These are phyloP conservation scores for Conus ventricosus DNA, from an alignment of 1,140 invertebrate species.

Conservation along the genomic window DNA sequence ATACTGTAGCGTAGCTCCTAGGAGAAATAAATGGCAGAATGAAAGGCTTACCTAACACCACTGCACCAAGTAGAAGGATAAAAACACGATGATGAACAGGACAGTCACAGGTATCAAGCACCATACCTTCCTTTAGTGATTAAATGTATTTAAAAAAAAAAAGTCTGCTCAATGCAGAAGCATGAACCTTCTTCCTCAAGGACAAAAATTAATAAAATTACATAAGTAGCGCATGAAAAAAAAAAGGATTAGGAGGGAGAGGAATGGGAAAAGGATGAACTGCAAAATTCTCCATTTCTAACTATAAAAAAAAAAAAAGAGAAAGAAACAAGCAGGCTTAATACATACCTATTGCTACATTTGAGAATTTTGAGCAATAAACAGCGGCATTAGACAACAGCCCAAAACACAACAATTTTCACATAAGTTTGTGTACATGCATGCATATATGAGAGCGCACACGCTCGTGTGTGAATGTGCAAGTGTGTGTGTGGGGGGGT, in stretches of 20 bases:
- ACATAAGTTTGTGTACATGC: neutral
- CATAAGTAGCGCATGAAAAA: neutral
- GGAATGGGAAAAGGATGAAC: no score
- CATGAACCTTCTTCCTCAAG: neutral
- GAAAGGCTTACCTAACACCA: constrained; percentile 25
- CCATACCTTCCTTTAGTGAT: neutral
- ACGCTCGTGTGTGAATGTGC: neutral
- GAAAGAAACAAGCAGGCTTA: neutral
- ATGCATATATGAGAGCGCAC: neutral
- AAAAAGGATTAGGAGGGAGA: neutral
- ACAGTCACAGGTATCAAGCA: neutral
- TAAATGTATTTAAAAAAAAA: neutral
- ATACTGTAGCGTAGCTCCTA: no score
- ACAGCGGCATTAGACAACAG: neutral
- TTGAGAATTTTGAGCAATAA: neutral
- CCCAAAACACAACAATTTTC: neutral
- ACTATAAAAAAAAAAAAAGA: neutral
- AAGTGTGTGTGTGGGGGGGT: neutral
- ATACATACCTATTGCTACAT: constrained; percentile 22
- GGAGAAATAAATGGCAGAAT: no score
- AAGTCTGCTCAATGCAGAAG: neutral
- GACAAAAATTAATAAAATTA: neutral
- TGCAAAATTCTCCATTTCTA: no score
- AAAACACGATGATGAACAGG: constrained; percentile 15
- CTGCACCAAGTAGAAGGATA: constrained; percentile 22